A percentile compares a stretch with the other conserved stretches of the same genome.
Conservation (phyloP, 1,140 invertebrate genomes). For the Drosophila littoralis region DNA sequence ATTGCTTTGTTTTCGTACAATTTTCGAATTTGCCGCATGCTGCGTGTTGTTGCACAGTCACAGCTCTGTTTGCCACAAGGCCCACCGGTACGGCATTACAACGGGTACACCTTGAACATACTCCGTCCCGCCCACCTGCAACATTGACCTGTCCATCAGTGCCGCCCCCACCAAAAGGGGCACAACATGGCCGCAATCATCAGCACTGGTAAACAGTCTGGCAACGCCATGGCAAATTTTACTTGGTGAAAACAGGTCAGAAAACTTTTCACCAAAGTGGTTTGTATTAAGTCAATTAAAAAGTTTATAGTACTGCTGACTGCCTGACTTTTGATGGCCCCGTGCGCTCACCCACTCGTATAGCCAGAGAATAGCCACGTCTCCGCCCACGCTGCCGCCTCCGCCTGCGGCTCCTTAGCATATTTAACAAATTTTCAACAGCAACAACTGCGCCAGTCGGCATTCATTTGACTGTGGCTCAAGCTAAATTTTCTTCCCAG, state of each 20-base stretch:
- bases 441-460: slow-evolving; percentile 40
- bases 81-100: neutral
- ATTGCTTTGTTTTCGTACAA: slow-evolving; percentile 80
- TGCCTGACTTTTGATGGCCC: slow-evolving; percentile 76
- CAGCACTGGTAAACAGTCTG: slow-evolving; percentile 49
- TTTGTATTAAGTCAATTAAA: slow-evolving; percentile 83
- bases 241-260: slow-evolving; percentile 74
- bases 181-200: slow-evolving; percentile 78
- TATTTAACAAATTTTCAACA: slow-evolving; percentile 70
- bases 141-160: slow-evolving; percentile 2
- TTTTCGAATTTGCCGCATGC: slow-evolving; percentile 58
- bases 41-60: slow-evolving; percentile 63
- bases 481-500: slow-evolving; percentile 13
- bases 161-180: slow-evolving; percentile 30
- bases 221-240: slow-evolving; percentile 54
- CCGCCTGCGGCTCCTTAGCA: slow-evolving; percentile 55
- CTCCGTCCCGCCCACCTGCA: neutral
- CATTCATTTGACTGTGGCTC: slow-evolving; percentile 59
- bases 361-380: neutral
- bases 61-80: slow-evolving; percentile 50
- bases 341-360: neutral
- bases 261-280: slow-evolving; percentile 81
- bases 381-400: neutral
- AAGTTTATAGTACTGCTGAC: slow-evolving; percentile 80
- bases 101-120: slow-evolving; percentile 9